Base-by-base conservation (phyloP, 2,113 vertebrate genomes). In the Equus przewalskii region DNA sequence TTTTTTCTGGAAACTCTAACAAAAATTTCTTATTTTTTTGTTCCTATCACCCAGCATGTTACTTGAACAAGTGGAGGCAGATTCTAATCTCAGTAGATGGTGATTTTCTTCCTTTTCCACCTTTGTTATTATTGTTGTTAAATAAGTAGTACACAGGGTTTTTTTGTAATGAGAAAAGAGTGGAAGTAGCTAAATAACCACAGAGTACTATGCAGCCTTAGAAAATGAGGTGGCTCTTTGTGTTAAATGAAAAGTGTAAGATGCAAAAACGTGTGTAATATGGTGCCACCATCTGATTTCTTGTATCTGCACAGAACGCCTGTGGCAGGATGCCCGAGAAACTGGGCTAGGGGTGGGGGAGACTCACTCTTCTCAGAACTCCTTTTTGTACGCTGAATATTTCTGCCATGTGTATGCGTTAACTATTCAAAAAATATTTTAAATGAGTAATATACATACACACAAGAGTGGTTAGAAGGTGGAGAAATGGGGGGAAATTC, bases 11-110 rank as follows among this genome's bases (percentile, higher is more conserved):
- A 87, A 26, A 86, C 33, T 69, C 51, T 67, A 79, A 90, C 73
- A 83, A 92, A 67, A 75, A 92, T 86, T 72, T 82, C 92, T 85
- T 92, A 44, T 91, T 19, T 22, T 95, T 91, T 94, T 91, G 70
- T 75, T 89, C 28, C 58, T 85, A 69, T 41, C 36, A 85, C 76
- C 70, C 49, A 89, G 62, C 51, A 79, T 41, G 41, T 86, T 78
- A 76, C 46, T 85, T 91, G 92, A 95, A 91, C n/a, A 79, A 88
- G 64, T 24, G 36, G 73, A 79, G 46, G 28, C 21, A 60, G 83
- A 90, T n/a, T 91, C 69, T 96, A 86, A 89, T 21, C 72, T 95
- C 70, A 15, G 36, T 89, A 78, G 33, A 73, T 78, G 9, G 36
- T 72, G 18, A 64, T 85, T 92, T 82, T 44, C 26, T 89, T 94